Evolutionary conservation across 2,113 vertebrate species (phyloP).

Genomic region (Eurypyga helias): DNA sequence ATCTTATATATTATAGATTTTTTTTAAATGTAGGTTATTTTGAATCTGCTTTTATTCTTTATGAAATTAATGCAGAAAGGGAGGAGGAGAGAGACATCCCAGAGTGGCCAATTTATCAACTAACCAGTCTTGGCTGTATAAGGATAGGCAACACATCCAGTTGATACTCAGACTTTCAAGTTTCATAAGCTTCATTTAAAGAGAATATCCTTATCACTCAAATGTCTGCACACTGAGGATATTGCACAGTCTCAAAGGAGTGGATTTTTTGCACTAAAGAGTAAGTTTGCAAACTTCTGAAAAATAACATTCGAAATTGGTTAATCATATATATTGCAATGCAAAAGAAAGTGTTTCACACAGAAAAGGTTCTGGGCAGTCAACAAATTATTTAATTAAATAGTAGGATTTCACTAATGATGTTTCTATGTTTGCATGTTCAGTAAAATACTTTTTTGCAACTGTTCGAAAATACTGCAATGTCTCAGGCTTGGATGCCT

Average conservation of each 20-base stretch:
- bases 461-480: background rate
- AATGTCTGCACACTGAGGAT: background rate
- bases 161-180: slow-evolving; percentile 9
- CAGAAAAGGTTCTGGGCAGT: background rate
- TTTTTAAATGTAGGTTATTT: background rate
- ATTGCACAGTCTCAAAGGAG: background rate
- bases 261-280: background rate
- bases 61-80: background rate
- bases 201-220: slow-evolving; percentile 6
- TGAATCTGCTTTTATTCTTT: background rate
- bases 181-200: slow-evolving; percentile 37
- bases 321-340: background rate
- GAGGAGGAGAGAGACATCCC: background rate
- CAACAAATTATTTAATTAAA: background rate
- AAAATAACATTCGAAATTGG: background rate
- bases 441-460: background rate
- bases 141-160: background rate
- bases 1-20: background rate
- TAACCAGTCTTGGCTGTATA: background rate
- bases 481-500: background rate
- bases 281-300: background rate
- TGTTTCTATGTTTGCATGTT: background rate
- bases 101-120: background rate
- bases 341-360: background rate
- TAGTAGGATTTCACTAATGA: background rate